Evolutionary conservation across 2,888 invertebrate genomes (phyloP).

Genomic region (Metacarcinus magister): DNA sequence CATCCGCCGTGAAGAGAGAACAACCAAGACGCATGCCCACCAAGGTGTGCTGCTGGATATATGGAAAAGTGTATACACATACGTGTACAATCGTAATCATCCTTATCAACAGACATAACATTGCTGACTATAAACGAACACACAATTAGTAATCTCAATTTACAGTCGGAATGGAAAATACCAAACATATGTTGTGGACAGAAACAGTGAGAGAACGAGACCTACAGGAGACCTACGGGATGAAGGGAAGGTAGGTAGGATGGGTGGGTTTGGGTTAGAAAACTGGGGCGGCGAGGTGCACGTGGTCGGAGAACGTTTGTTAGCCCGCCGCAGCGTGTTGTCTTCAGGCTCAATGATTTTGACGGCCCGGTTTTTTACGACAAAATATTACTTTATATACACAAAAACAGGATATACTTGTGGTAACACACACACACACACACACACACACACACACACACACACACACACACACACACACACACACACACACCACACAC

Average conservation of each 20-base stretch:
- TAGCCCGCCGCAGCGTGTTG: slow-evolving; percentile 12
- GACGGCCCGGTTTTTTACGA: neutral
- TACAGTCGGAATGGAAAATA: neutral
- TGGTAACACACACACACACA: neutral
- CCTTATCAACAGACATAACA: neutral
- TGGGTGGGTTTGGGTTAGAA: neutral
- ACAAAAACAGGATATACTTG: neutral
- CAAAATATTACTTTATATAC: neutral
- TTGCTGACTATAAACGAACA: neutral
- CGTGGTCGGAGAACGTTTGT: neutral
- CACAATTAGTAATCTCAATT: neutral
- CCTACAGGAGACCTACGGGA: neutral
- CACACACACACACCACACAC: neutral
- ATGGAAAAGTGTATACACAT: too few species aligned
- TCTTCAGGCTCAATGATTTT: neutral
- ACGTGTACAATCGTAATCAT: neutral
- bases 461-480: neutral
- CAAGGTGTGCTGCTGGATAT: too few species aligned
- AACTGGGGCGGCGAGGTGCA: neutral
- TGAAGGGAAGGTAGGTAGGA: neutral
- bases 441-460: neutral
- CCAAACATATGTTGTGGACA: neutral
- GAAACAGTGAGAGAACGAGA: neutral
- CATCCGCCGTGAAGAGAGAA: too few species aligned
- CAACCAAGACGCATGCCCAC: too few species aligned